Base-by-base conservation (phyloP, 2,797 vertebrate genomes). In the Myotis planiceps region DNA sequence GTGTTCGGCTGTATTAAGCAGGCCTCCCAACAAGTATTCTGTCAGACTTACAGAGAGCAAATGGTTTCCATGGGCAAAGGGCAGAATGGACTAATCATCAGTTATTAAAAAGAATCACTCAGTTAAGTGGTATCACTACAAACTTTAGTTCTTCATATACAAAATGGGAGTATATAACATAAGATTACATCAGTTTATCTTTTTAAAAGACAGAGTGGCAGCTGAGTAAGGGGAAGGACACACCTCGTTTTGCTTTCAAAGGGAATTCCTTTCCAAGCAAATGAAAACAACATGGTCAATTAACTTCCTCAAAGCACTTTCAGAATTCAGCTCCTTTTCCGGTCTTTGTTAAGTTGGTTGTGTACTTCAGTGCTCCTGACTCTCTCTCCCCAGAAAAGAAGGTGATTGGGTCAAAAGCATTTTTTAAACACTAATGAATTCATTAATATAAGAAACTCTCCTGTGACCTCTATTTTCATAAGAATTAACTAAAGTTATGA, bases 241-340 rank as follows among this genome's bases (percentile, higher is more conserved):
- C 92, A 92, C 71, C 94, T 94, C 14, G 12, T 21, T 18, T n/a
- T 15, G n/a, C 32, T 89, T 95, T 96, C 88, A 84, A 81, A 95
- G 87, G 71, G 87, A 96, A 92, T 96, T 95, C 68, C 88, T 91
- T 94, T 95, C 71, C 91, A 92, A 91, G 72, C 23, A 84, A 94
- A 91, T 53, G 65, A 90, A 83, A 96, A 94, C 93, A 96, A 71
- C 37, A 68, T 15, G 34, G 85, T 63, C 86, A 65, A 78, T 78
- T 95, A 90, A 95, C 60, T 96, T 96, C 88, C 94, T 92, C 58
- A 85, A 88, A 83, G 83, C 14, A n/a, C 47, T 91, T 91, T 88
- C 53, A 88, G 92, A 95, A 83, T 6, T 58, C 53, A 7, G 79
- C 58, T 85, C 66, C 60, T 37, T 74, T 94, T 95, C 90, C 71